A percentile compares a stretch with the other conserved stretches of the same genome.
Evolutionary conservation across 2,113 vertebrate species (phyloP).

Genomic region (Carassius carassius): DNA sequence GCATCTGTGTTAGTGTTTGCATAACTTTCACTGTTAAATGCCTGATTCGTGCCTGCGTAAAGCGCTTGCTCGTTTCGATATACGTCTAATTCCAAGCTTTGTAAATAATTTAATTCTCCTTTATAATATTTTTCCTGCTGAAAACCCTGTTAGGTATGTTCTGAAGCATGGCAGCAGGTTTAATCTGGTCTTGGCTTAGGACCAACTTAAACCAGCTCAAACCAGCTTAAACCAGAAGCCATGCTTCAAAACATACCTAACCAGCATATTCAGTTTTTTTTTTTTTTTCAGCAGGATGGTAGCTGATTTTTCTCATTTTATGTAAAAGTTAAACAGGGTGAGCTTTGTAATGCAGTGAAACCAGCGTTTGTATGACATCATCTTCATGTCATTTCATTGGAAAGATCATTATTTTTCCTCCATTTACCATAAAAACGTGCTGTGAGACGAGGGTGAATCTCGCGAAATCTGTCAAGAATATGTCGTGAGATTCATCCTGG

Average conservation of each 20-base stretch:
- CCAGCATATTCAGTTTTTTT: no score
- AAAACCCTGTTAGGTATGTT: no score
- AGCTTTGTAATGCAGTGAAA: neutral
- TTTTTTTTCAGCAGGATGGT: no score
- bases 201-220: no score
- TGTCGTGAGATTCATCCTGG: no score
- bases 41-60: neutral
- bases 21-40: neutral
- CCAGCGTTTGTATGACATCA: neutral
- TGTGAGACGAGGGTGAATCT: neutral
- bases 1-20: conserved; percentile 33
- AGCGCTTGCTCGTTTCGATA: neutral
- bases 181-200: no score
- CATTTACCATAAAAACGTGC: neutral
- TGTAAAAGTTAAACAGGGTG: neutral
- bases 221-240: no score
- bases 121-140: neutral
- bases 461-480: neutral
- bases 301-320: neutral
- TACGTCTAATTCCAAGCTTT: neutral
- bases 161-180: no score
- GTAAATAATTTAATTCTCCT: neutral
- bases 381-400: neutral
- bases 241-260: no score
- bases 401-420: neutral